Base-by-base conservation (phyloP, 2,797 vertebrate species). In the Fringilla coelebs region DNA sequence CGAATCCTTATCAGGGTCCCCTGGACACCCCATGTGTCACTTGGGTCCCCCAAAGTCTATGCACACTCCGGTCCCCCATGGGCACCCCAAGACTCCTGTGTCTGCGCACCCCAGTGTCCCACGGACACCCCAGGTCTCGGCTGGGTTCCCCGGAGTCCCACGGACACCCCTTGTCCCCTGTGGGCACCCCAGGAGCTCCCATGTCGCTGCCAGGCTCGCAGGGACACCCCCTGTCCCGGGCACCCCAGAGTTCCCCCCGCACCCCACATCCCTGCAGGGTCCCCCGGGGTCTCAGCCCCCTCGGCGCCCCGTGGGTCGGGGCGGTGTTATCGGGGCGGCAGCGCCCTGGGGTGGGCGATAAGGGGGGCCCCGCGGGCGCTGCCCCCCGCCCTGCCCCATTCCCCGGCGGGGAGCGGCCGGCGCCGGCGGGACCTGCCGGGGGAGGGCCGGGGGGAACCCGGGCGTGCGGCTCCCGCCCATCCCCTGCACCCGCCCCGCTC, bases 321-420 rank as follows among this genome's bases (percentile, higher is more conserved):
- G 49, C 43, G n/a, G 79, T 4, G 48, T 71, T 81, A 45, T 71
- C 72, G 8, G 72, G 29, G 17, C 71, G 36, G 84, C 87, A 82
- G 89, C 67, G 62, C 89, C 79, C 62, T 71, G 89, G 74, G 78
- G 89, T 82, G 90, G 92, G 80, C 76, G 92, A 94, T 92, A 92
- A 90, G 92, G 84, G 92, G 92, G 92, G 66, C 75, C 87, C 79
- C 49, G 17, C 52, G 43, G 89, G 87, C 48, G 52, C 89, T 88
- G 83, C 89, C 94, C 94, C 94, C 92, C 82, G 86, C 94, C 94
- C 94, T 92, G 86, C 94, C 94, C 92, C 94, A 95, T 94, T 92
- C 94, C 92, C 92, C 86, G 24, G 94, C 32, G 92, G 92, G 94
- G 94, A 88, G 94, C 92, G 94, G 92, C 92, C 32, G 78, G 80